phyloP scores from a whole-genome alignment of 1,140 invertebrate genomes.

The Drosophila nigrodunni region DNA sequence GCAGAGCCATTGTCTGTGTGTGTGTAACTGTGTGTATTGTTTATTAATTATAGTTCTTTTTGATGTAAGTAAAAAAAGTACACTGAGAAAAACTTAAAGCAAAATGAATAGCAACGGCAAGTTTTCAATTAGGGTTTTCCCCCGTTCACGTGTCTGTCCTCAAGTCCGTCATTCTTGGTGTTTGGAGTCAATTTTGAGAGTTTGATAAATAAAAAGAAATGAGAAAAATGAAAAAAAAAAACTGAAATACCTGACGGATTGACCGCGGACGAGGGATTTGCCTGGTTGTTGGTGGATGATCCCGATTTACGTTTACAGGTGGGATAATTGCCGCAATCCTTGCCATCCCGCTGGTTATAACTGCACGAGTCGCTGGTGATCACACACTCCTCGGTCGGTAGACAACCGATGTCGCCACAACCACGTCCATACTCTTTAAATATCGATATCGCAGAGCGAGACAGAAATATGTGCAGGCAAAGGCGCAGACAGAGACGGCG shows the following conservation, averaged over 20 bases:
- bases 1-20: constrained; percentile 13
- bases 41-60: constrained; percentile 1
- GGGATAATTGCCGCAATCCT: constrained; percentile 88
- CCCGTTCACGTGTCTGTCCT: not conserved
- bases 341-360: constrained; percentile 85
- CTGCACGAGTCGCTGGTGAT: constrained; percentile 89
- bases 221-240: constrained; percentile 45
- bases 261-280: constrained; percentile 77
- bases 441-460: not conserved
- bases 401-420: constrained; percentile 91
- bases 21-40: constrained; percentile 25
- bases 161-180: too few relatives aligned
- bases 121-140: not conserved
- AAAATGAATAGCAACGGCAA: constrained; percentile 9
- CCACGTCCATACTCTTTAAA: constrained; percentile 89
- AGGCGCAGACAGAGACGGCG: not conserved
- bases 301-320: constrained; percentile 87
- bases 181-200: not conserved
- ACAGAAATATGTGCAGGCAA: not conserved
- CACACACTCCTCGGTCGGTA: constrained; percentile 89
- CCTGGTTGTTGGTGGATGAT: constrained; percentile 46
- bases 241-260: constrained; percentile 84
- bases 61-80: constrained; percentile 8
- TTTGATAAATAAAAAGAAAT: constrained; percentile 18
- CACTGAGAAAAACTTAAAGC: constrained; percentile 4